Base-by-base conservation (phyloP, 1,140 invertebrate genomes). In the Platyura marginata region DNA sequence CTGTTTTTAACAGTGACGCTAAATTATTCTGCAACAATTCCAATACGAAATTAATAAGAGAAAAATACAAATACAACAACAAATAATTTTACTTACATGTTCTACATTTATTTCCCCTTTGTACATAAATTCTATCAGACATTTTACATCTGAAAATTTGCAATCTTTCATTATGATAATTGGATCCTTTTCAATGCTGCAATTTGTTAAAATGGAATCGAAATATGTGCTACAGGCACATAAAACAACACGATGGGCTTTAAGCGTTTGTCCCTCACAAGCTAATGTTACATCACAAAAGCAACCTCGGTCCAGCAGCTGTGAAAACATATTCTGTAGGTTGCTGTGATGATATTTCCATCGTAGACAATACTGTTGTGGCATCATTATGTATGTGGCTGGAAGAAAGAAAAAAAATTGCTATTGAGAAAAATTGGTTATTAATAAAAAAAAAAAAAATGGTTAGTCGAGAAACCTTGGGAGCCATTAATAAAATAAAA, bases 51-150 rank as follows among this genome's bases (percentile, higher is more conserved):
- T 5, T 16, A 16, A 41, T 9, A 9, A 42, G 20, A 41, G 25
- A 32, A 44, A 45, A 43, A 35, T 37, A 13, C 29, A 2, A 38
- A 25, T 35, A 22, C 18, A 23, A 2, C 16, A 21, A 23, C n/a
- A 19, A 29, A 20, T 1, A 46, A 46, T 43, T 20, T 36, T 49
- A 77, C 77, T 79, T 66, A 86, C 84, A 65, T 89, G 86, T 59
- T 88, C 84, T 46, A 93, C 86, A 68, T 89, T 91, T 55, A 93
- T 91, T 71, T 93, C 88, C 49, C 89, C 89, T 59, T 86, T 86
- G 63, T 93, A 93, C 87, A 93, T 93, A 59, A 92, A 93, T 56
- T 90, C 83, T 42, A 93, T 81, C 41, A 93, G 71, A 37, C 79
- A 81, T 67, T 81, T 81, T 47, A 88, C 77, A 65, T 88, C 82